These are phyloP conservation scores for Melanotaenia nigrans DNA, from an alignment of 2,797 vertebrate genomes.

Conservation along the genomic window DNA sequence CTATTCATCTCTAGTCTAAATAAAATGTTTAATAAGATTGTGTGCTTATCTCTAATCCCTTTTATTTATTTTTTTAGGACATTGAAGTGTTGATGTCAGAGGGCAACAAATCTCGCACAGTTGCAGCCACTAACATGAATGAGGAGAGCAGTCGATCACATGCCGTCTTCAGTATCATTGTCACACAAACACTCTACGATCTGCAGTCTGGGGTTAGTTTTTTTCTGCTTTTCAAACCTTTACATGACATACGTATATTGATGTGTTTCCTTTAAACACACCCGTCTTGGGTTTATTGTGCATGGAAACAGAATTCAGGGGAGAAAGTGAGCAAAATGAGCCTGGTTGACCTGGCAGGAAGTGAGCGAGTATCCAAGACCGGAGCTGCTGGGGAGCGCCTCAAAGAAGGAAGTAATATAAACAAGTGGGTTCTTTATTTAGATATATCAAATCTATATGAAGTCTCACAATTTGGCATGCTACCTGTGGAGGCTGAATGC, in stretches of 20 bases:
- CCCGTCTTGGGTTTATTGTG: slow-evolving; percentile 22
- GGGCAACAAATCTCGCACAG: slow-evolving; percentile 97
- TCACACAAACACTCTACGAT: slow-evolving; percentile 96
- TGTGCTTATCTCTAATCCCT: neutral
- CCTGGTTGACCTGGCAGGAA: slow-evolving; percentile 96
- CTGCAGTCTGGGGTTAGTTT: slow-evolving; percentile 90
- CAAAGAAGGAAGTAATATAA: slow-evolving; percentile 99
- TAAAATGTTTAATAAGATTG: neutral
- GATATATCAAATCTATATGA: neutral
- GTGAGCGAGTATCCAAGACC: slow-evolving; percentile 95
- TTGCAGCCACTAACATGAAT: slow-evolving; percentile 99
- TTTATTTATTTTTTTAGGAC: slow-evolving; percentile 81
- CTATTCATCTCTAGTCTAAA: too few relatives aligned
- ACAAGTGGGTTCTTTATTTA: slow-evolving; percentile 86
- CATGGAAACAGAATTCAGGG: slow-evolving; percentile 89
- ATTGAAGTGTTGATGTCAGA: slow-evolving; percentile 98
- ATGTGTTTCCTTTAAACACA: neutral
- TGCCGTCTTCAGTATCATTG: slow-evolving; percentile 95
- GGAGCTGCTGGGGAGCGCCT: slow-evolving; percentile 97
- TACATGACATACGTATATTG: neutral
- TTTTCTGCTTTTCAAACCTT: neutral
- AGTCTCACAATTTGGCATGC: neutral
- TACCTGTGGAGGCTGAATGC: neutral
- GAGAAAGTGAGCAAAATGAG: slow-evolving; percentile 99
- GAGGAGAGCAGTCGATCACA: slow-evolving; percentile 99